These are phyloP conservation scores for Jordanella pulchra DNA, from an alignment of 2,797 vertebrate genomes.

Conservation along the genomic window DNA sequence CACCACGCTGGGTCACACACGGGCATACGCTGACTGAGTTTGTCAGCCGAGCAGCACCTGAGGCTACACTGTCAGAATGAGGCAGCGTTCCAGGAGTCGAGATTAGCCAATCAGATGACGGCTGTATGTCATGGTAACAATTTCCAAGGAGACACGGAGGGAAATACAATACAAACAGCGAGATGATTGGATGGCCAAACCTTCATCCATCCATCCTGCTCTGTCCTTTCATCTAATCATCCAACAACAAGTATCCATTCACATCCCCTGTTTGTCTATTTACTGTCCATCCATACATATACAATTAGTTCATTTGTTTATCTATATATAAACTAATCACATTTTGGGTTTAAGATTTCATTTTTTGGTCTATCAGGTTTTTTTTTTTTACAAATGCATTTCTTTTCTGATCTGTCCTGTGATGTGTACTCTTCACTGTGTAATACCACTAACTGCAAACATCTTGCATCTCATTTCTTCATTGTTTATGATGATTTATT, in stretches of 20 bases:
- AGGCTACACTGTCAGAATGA: constrained; percentile 59
- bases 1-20: neutral
- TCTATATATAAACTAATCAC: too few species aligned
- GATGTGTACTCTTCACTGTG: too few species aligned
- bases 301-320: too few species aligned
- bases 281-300: too few species aligned
- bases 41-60: constrained; percentile 54
- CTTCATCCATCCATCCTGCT: neutral
- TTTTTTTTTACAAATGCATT: too few species aligned
- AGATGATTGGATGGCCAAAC: constrained; percentile 11
- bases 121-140: constrained; percentile 62
- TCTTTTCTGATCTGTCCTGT: too few species aligned
- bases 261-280: too few species aligned
- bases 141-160: constrained; percentile 66
- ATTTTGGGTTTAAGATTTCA: too few species aligned
- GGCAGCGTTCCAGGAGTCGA: constrained; percentile 41
- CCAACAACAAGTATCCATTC: neutral
- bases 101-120: constrained; percentile 38
- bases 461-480: too few species aligned
- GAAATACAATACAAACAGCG: constrained; percentile 42
- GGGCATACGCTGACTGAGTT: constrained; percentile 37
- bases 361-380: too few species aligned
- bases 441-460: too few species aligned
- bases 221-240: neutral
- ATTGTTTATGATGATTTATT: too few species aligned